phyloP scores from a whole-genome alignment of 2,797 vertebrate species.

The Pagetopsis macropterus region DNA sequence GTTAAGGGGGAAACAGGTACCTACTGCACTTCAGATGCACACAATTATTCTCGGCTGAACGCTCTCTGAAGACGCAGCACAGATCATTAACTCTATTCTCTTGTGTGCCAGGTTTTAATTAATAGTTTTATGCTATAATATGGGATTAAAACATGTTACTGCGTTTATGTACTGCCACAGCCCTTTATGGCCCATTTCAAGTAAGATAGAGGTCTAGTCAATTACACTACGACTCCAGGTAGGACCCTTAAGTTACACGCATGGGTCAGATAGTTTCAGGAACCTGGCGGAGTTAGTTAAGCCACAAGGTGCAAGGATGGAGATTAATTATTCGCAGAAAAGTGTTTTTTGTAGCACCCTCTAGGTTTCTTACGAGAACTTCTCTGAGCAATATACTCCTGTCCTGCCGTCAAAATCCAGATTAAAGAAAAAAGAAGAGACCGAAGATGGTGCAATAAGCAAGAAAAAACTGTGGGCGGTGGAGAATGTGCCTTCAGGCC shows the following conservation, averaged over 20 bases:
- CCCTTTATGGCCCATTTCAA: slow-evolving; percentile 46
- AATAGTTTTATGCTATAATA: slow-evolving; percentile 61
- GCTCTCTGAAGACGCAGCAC: slow-evolving; percentile 63
- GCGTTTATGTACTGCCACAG: slow-evolving; percentile 46
- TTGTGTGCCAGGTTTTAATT: slow-evolving; percentile 57
- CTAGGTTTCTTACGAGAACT: background rate
- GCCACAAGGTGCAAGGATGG: background rate
- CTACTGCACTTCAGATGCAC: slow-evolving; percentile 57
- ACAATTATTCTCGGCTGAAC: slow-evolving; percentile 67
- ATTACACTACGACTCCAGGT: slow-evolving; percentile 30
- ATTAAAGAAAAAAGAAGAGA: slow-evolving; percentile 3
- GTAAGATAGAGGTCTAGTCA: slow-evolving; percentile 43
- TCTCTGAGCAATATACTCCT: slow-evolving; percentile 1
- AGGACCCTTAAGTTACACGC: slow-evolving; percentile 32
- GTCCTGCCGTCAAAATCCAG: slow-evolving; percentile 1
- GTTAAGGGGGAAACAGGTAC: slow-evolving; percentile 67
- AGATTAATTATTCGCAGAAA: slow-evolving; percentile 9
- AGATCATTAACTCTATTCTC: slow-evolving; percentile 70
- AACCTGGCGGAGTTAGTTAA: slow-evolving; percentile 21
- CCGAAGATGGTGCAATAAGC: slow-evolving; percentile 7
- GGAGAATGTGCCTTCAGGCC: background rate
- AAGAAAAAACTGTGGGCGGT: background rate
- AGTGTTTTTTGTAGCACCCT: slow-evolving; percentile 2
- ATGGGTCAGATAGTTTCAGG: slow-evolving; percentile 30
- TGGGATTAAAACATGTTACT: slow-evolving; percentile 46